Base-by-base conservation (phyloP, 2,888 invertebrate species). In the Oxystoma pomonae region DNA sequence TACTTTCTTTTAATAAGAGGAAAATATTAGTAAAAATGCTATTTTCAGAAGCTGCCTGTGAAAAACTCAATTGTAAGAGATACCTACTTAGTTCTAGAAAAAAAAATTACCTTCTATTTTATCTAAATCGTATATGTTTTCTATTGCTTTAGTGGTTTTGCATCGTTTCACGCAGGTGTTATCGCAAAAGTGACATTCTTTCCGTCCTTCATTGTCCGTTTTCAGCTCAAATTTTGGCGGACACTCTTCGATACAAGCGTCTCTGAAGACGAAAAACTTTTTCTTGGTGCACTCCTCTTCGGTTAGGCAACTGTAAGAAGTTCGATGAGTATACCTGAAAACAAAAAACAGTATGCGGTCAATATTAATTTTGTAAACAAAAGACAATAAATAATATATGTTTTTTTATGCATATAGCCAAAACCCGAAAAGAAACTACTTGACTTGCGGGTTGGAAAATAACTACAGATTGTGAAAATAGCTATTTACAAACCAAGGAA, bases 71-170 rank as follows among this genome's bases (percentile, higher is more conserved):
- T n/a, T n/a, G n/a, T n/a, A n/a, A n/a, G n/a, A n/a, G n/a, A n/a
- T n/a, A n/a, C n/a, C n/a, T n/a, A 50, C 50, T 12, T 50, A 50
- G 9, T 50, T 50, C 9, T 50, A 9, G 16, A 12, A 50, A 50
- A 12, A 50, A 50, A 50, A 50, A 12, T 53, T 12, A 1, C 66
- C 62, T 21, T 58, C 20, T 18, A 91, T 82, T 1, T 79, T 51
- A 74, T 91, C 87, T 0, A 91, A 88, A 51, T 86, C 83, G 3
- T 85, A 83, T 56, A 92, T 80, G 65, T 87, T 87, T 63, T 86
- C 85, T 7, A 96, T 83, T 2, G 64, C 62, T 1, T 64, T 65
- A n/a, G 81, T 78, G 1, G 83, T 83, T 1, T 74, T 71, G 71
- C 90, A 91, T 1, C 81, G 83, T 81, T 86, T 75, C 1, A 64